These are phyloP conservation scores for Microplitis mediator DNA, from an alignment of 1,140 invertebrate genomes.

Conservation along the genomic window DNA sequence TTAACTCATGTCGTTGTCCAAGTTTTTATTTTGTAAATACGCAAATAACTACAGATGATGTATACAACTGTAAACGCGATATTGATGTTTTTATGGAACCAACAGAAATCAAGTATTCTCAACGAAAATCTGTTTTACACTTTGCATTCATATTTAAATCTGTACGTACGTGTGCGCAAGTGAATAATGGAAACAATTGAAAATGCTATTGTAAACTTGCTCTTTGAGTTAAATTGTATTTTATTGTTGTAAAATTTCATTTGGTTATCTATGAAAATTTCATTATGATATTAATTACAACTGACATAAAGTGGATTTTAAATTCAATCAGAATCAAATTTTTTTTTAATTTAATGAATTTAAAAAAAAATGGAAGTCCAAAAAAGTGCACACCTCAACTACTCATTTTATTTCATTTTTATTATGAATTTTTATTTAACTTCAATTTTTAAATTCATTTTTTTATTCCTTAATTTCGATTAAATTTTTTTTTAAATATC, in stretches of 20 bases:
- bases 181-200: not conserved
- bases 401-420: too few relatives aligned
- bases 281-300: not conserved
- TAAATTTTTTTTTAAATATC: too few relatives aligned
- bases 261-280: not conserved
- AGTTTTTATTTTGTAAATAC: not conserved
- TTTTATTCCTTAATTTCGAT: too few relatives aligned
- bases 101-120: slow-evolving; percentile 3
- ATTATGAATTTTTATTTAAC: too few relatives aligned
- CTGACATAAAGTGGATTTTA: too few relatives aligned
- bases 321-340: too few relatives aligned
- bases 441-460: too few relatives aligned
- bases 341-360: too few relatives aligned
- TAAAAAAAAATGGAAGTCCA: too few relatives aligned
- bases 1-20: not conserved
- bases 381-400: too few relatives aligned
- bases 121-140: not conserved
- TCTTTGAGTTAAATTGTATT: not conserved
- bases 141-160: not conserved
- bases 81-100: not conserved
- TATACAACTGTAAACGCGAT: not conserved
- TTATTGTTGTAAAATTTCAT: not conserved
- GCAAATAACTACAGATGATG: not conserved
- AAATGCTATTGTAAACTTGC: not conserved
- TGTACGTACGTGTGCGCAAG: not conserved